Conservation (phyloP, 2,888 invertebrate genomes). For the Melanargia galathea region DNA sequence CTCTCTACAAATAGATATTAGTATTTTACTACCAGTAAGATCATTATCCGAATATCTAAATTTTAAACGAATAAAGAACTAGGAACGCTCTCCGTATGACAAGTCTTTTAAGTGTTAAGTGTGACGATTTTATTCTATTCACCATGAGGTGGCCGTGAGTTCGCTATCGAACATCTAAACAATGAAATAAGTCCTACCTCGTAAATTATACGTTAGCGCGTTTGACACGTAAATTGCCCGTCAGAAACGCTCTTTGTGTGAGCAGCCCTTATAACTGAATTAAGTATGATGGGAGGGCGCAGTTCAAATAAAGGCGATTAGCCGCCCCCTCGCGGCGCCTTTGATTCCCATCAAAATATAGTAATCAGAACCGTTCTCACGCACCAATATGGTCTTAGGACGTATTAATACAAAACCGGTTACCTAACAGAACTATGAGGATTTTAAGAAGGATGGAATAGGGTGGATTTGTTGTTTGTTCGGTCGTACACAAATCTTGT, state of each 20-base stretch:
- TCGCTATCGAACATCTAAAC: not conserved
- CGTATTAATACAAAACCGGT: not conserved
- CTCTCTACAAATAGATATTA: too few relatives aligned
- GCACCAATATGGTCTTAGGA: conserved; percentile 29
- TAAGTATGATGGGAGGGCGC: conserved; percentile 49
- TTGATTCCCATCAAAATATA: conserved; percentile 54
- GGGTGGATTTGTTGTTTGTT: too few relatives aligned
- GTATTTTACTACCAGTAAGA: too few relatives aligned
- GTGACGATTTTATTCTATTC: too few relatives aligned
- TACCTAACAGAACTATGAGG: not conserved
- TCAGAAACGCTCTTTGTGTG: conserved; percentile 34
- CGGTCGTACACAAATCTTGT: too few relatives aligned
- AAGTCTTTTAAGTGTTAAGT: too few relatives aligned
- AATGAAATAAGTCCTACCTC: not conserved
- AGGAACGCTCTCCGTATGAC: too few relatives aligned
- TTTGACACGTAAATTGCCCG: not conserved
- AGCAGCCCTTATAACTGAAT: conserved; percentile 40
- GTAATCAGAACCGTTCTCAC: conserved; percentile 51
- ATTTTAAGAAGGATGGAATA: not conserved
- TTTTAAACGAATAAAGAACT: too few relatives aligned
- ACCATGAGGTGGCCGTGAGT: too few relatives aligned
- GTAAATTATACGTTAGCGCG: not conserved
- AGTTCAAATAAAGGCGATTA: conserved; percentile 62
- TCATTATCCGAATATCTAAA: too few relatives aligned
- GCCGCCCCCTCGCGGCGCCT: conserved; percentile 56